Base-by-base conservation (phyloP, 2,797 vertebrate genomes). In the Pangasius mekongensis region DNA sequence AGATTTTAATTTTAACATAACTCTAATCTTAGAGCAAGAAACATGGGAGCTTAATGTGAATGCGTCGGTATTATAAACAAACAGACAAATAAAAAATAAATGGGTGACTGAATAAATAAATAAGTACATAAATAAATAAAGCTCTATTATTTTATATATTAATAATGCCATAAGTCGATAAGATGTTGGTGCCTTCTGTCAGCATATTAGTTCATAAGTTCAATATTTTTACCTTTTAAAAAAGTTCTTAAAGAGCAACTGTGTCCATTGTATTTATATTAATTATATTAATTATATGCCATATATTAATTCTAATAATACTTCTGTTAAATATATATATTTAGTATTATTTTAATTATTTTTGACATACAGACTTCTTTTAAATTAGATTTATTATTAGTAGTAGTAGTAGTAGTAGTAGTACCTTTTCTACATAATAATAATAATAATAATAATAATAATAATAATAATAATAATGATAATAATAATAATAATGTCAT, bases 371-470 rank as follows among this genome's bases (percentile, higher is more conserved):
- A 36, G 16, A 18, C 2, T 69, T 36, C 5, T 14, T 16, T n/a
- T 20, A 20, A 9, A 69, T 69, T 18, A 36, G 66, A 39, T 39
- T 39, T 66, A 66, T 3, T 66, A 14, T 3, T 14, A 67, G 3
- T 66, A 66, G 14, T 4, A 66, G n/a, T 66, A 5, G 64, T 66
- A 66, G 36, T 36, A 36, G 5, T 4, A 30, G 11, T 30, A 5
- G 64, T 66, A 66, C 11, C 14, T 3, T 13, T 66, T 66, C n/a
- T 18, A 16, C 52, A 54, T 36, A 30, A 69, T 30, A 2, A 71
- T 71, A 71, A 74, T 74, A 71, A 74, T 47, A 69, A 36, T 69
- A 36, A 69, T 69, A 69, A 69, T 73, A 73, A 73, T 71, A 39
- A 69, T 71, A 71, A 71, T 69, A 69, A 69, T 36, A 69, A 69